These are phyloP conservation scores for Cydia fagiglandana DNA, from an alignment of 1,140 invertebrate species.

Conservation along the genomic window DNA sequence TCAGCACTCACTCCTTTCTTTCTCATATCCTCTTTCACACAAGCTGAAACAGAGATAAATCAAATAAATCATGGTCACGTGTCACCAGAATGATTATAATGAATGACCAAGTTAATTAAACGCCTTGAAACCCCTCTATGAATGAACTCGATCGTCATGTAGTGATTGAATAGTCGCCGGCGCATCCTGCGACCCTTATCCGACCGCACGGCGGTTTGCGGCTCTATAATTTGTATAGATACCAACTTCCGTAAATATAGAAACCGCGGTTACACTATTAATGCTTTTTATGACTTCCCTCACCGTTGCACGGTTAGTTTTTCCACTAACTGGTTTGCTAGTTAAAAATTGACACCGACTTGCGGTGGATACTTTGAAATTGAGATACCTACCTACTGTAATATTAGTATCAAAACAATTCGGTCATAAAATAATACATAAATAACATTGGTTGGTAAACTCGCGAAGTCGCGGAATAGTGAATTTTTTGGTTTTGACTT, in stretches of 20 bases:
- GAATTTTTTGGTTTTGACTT: too few relatives aligned
- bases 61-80: too few relatives aligned
- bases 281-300: slow-evolving; percentile 57
- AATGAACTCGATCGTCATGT: background rate
- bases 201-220: slow-evolving; percentile 48
- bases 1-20: too few relatives aligned
- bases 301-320: slow-evolving; percentile 53
- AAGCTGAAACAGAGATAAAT: too few relatives aligned
- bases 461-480: too few relatives aligned
- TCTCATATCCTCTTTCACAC: too few relatives aligned
- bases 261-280: slow-evolving; percentile 71
- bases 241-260: slow-evolving; percentile 73
- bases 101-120: background rate
- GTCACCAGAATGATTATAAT: too few relatives aligned
- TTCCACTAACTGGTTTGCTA: slow-evolving; percentile 43
- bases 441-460: too few relatives aligned
- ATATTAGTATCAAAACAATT: too few relatives aligned
- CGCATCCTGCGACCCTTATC: slow-evolving; percentile 14
- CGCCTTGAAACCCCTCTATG: background rate
- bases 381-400: background rate
- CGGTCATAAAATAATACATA: too few relatives aligned
- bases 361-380: background rate
- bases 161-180: background rate
- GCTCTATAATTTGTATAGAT: slow-evolving; percentile 63
- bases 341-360: slow-evolving; percentile 50